Base-by-base conservation (phyloP, 2,797 vertebrate genomes). In the Gymnodraco acuticeps region DNA sequence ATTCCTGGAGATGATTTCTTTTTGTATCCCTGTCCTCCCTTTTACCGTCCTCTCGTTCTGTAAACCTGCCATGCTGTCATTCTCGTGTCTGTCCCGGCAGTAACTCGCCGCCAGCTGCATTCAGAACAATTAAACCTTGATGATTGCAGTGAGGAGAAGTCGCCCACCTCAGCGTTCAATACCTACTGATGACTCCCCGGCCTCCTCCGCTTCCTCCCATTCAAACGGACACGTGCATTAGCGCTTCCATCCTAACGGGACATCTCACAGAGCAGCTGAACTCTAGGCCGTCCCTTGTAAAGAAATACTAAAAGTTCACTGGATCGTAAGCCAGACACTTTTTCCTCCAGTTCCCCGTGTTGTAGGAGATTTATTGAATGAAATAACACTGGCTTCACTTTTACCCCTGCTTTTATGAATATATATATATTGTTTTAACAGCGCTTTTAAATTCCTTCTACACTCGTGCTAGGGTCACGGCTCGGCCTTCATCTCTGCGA, bases 31-130 rank as follows among this genome's bases (percentile, higher is more conserved):
- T 38, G 81, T 27, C 87, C 79, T 86, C 70, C 50, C 20, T 87
- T 90, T 93, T 84, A 92, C 60, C 77, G 55, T 78, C 82, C 75
- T 85, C 82, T 62, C 66, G 74, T 74, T 63, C 74, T 65, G 81
- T 93, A 92, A 94, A 94, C 52, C 86, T 92, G 91, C 91, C 90
- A 89, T 77, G 75, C 80, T 92, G 90, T 90, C 88, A 83, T 65
- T 91, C 88, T 83, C 70, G 74, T 71, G 72, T 68, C 82, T 60
- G 79, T 70, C 48, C 77, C 78, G 83, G 61, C 84, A 72, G 80
- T 93, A 92, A 92, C 85, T 88, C 59, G 68, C 75, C 31, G 42
- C 88, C 92, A 93, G 90, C 89, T 93, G 93, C 87, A 86, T 85
- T 73, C 86, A 80, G 73, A 84, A 80, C 82, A 89, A 87, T 90